Base-by-base conservation (phyloP, 2,113 vertebrate genomes). In the Otus sunia region DNA sequence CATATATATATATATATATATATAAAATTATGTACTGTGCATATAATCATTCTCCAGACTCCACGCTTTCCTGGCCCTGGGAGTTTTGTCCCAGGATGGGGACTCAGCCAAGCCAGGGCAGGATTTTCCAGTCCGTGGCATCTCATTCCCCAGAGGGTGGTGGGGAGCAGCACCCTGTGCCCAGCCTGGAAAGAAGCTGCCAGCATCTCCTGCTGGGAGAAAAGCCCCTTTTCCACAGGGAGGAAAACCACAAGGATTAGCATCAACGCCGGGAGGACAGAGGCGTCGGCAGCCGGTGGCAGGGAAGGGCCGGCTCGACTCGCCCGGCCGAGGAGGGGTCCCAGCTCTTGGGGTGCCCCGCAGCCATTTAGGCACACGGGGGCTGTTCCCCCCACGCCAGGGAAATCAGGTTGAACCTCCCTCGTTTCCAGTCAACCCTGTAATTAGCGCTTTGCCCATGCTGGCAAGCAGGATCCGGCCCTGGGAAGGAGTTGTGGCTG, bases 401-500 rank as follows among this genome's bases (percentile, higher is more conserved):
- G 30, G 53, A 66, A 62, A 96, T 85, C 94, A 67, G 69, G 94
- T 63, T 25, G 52, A 59, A 23, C 73, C n/a, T 94, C 94, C 90
- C n/a, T 75, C 3, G 0, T 55, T 95, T 37, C 64, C 15, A 78
- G 52, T 45, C 18, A 4, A 52, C 27, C 94, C 78, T 95, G 92
- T 93, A 87, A 96, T 91, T 88, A 95, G n/a, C 0, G 11, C 80
- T 91, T 3, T 8, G 20, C 4, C 92, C 53, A 11, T 26, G 67
- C 12, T 12, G 59, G 34, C 0, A 5, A 74, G 64, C 6, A 43
- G 68, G 76, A 95, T 25, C 22, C 2, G 1, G 37, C 60, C 64
- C 73, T 82, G 85, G 92, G 90, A 96, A 96, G 78, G 64, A 88
- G 77, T 55, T 3, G 25, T 1, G 17, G 59, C 12, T 0, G 17